These are phyloP conservation scores for Drosophila mimica DNA, from an alignment of 2,888 invertebrate species.

Conservation along the genomic window DNA sequence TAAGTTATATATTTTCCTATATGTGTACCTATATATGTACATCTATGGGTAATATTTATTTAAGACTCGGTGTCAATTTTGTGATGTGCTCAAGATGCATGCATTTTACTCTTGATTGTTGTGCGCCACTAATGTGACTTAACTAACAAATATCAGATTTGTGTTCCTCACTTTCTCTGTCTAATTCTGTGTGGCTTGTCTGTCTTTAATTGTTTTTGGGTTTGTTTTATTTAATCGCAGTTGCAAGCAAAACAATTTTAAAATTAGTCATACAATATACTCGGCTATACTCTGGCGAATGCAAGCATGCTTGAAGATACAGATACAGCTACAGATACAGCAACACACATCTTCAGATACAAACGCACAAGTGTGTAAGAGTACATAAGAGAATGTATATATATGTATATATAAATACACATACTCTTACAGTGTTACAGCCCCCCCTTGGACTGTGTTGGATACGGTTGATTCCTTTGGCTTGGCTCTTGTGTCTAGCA, in stretches of 20 bases:
- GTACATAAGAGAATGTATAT: constrained; percentile 15
- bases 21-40: neutral
- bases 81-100: constrained; percentile 39
- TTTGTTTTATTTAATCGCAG: constrained; percentile 62
- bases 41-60: neutral
- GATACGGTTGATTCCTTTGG: constrained; percentile 72
- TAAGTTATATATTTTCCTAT: neutral
- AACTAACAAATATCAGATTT: constrained; percentile 66
- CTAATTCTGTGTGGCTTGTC: constrained; percentile 63
- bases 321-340: constrained; percentile 25
- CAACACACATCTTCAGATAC: constrained; percentile 23
- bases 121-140: constrained; percentile 54
- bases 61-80: constrained; percentile 6
- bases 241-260: constrained; percentile 58
- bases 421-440: constrained; percentile 6
- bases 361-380: constrained; percentile 19
- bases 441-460: constrained; percentile 31
- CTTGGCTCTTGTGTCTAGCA: constrained; percentile 72
- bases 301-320: constrained; percentile 74
- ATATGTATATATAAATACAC: neutral
- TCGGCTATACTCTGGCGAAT: constrained; percentile 37
- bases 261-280: constrained; percentile 72
- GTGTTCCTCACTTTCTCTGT: constrained; percentile 74
- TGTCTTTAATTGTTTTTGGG: constrained; percentile 58
- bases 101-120: constrained; percentile 13